Conservation (phyloP, 2,797 vertebrate species). For the Crax fasciolata region DNA sequence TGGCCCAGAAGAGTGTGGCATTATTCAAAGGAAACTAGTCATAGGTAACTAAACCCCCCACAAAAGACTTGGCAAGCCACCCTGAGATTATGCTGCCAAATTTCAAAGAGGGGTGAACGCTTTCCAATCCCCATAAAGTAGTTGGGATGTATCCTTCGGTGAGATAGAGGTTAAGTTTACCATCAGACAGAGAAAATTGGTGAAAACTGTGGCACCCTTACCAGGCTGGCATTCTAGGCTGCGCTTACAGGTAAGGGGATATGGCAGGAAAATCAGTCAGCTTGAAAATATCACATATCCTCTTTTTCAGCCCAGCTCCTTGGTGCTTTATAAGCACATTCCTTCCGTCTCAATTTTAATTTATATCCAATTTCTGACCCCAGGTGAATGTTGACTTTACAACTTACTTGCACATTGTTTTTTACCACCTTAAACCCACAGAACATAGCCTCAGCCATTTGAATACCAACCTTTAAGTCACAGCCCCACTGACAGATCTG, state of each 20-base stretch:
- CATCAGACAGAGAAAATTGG: not conserved
- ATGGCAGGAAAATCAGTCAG: not conserved
- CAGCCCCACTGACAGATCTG: slow-evolving; percentile 2
- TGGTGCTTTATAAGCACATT: not conserved
- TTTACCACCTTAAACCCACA: slow-evolving; percentile 5
- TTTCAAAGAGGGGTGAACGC: not conserved
- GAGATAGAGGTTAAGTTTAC: not conserved
- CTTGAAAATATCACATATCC: not conserved
- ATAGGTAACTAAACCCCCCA: slow-evolving; percentile 42
- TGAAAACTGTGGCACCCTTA: not conserved
- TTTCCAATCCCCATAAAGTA: slow-evolving; percentile 31
- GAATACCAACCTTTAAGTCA: not conserved
- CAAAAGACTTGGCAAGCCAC: slow-evolving; percentile 56
- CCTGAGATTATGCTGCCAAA: slow-evolving; percentile 33
- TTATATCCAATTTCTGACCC: not conserved
- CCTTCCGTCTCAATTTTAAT: not conserved
- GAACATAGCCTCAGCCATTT: not conserved
- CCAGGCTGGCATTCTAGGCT: not conserved
- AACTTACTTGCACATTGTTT: not conserved
- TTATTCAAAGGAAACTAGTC: slow-evolving; percentile 62
- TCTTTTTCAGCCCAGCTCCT: not conserved
- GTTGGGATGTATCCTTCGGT: not conserved
- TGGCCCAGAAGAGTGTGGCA: slow-evolving; percentile 16
- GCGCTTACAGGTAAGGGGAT: not conserved
- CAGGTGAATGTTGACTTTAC: not conserved